A percentile compares a stretch with the other conserved stretches of the same genome.
Evolutionary conservation across 2,797 vertebrate genomes (phyloP).

Genomic region (Novumbra hubbsi): DNA sequence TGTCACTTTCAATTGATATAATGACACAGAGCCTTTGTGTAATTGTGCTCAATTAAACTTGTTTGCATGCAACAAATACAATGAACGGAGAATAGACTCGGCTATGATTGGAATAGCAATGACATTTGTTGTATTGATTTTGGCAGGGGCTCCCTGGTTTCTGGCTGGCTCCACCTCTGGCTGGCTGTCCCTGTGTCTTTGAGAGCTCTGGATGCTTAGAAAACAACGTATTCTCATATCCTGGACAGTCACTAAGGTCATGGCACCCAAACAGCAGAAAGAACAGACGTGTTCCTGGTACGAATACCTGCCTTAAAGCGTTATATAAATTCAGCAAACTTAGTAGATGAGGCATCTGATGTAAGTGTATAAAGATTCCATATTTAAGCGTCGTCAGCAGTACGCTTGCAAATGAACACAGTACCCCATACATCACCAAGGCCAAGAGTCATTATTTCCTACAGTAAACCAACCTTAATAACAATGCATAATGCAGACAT

Average conservation of each 20-base stretch:
- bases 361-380: too few species aligned
- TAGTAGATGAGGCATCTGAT: too few species aligned
- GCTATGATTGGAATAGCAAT: slow-evolving; percentile 69
- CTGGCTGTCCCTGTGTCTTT: background rate
- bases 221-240: background rate
- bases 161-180: background rate
- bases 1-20: slow-evolving; percentile 38
- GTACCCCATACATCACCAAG: slow-evolving; percentile 12
- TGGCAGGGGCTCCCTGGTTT: slow-evolving; percentile 40
- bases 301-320: too few species aligned
- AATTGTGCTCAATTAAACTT: slow-evolving; percentile 37
- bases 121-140: slow-evolving; percentile 75
- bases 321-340: too few species aligned
- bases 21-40: slow-evolving; percentile 33
- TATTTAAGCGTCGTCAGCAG: background rate
- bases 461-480: slow-evolving; percentile 25
- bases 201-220: background rate
- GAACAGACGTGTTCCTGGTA: too few species aligned
- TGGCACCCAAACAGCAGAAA: background rate
- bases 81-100: slow-evolving; percentile 48
- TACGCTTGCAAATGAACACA: background rate
- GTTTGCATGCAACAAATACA: slow-evolving; percentile 46
- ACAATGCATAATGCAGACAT: slow-evolving; percentile 41
- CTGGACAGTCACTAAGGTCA: background rate
- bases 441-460: background rate